Percentiles rank a stretch among this genome's conserved stretches.
These are phyloP conservation scores for Pangasius mekongensis DNA, from an alignment of 2,797 vertebrate genomes.

Conservation along the genomic window DNA sequence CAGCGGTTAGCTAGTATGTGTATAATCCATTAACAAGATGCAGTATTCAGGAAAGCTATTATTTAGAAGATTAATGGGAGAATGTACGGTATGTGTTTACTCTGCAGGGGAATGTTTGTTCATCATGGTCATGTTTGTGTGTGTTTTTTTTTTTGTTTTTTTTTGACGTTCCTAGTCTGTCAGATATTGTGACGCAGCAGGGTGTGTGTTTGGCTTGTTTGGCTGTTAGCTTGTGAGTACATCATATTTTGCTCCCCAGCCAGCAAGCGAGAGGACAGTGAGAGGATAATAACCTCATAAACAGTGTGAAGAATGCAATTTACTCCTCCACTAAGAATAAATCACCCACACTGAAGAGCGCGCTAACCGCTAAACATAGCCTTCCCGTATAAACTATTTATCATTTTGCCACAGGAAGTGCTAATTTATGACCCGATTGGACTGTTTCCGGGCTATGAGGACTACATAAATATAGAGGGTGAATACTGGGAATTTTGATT, in stretches of 20 bases:
- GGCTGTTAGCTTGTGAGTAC: constrained; percentile 4
- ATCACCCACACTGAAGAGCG: constrained; percentile 45
- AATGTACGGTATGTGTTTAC: background rate
- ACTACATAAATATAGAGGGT: constrained; percentile 40
- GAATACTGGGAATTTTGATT: constrained; percentile 45
- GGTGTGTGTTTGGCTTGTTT: constrained; percentile 17
- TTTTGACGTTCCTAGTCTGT: background rate
- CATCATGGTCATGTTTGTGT: background rate
- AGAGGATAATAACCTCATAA: constrained; percentile 68
- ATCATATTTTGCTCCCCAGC: background rate
- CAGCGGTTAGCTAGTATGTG: constrained; percentile 1
- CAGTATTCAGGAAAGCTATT: background rate
- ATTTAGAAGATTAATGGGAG: background rate
- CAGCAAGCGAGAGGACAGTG: constrained; percentile 48
- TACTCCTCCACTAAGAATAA: constrained; percentile 62
- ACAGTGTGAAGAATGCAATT: constrained; percentile 61
- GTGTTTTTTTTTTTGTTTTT: no score
- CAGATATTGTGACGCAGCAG: constrained; percentile 26
- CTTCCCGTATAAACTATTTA: constrained; percentile 31
- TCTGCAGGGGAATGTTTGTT: constrained; percentile 33
- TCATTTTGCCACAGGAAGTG: constrained; percentile 45
- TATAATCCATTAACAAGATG: background rate
- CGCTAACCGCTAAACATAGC: constrained; percentile 37
- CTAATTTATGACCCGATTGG: constrained; percentile 45
- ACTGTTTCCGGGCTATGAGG: constrained; percentile 30